phyloP scores from a whole-genome alignment of 1,140 invertebrate species.

The Paraescarpia echinospica region DNA sequence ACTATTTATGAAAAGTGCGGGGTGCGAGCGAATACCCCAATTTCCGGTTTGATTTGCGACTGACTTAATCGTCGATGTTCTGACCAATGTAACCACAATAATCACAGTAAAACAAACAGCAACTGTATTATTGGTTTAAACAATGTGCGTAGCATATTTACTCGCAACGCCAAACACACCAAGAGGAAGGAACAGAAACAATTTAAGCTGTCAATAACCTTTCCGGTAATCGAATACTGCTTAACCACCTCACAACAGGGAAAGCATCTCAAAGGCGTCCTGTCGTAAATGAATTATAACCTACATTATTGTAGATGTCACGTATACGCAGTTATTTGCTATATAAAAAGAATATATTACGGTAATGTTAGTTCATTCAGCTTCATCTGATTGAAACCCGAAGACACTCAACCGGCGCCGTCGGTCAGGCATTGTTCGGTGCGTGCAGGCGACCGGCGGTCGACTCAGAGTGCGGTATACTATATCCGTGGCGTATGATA shows the following conservation, averaged over 20 bases:
- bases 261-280: neutral
- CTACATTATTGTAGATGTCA: neutral
- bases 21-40: neutral
- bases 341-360: neutral
- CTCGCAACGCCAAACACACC: neutral
- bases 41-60: neutral
- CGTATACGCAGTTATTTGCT: neutral
- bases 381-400: neutral
- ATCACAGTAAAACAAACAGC: too few species aligned
- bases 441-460: neutral
- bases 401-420: neutral
- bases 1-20: neutral
- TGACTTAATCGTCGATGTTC: too few species aligned
- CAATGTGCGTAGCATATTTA: neutral
- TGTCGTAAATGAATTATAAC: neutral
- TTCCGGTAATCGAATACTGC: too few species aligned
- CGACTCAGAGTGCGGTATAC: neutral
- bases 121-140: neutral
- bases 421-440: neutral
- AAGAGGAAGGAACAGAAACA: neutral
- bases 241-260: neutral
- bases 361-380: neutral
- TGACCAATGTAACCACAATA: too few species aligned
- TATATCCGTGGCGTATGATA: neutral
- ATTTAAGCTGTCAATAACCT: neutral